Percentiles rank a stretch among this genome's conserved stretches.
These are phyloP conservation scores for Carcharodon carcharias DNA, from an alignment of 2,797 vertebrate species.

Conservation along the genomic window DNA sequence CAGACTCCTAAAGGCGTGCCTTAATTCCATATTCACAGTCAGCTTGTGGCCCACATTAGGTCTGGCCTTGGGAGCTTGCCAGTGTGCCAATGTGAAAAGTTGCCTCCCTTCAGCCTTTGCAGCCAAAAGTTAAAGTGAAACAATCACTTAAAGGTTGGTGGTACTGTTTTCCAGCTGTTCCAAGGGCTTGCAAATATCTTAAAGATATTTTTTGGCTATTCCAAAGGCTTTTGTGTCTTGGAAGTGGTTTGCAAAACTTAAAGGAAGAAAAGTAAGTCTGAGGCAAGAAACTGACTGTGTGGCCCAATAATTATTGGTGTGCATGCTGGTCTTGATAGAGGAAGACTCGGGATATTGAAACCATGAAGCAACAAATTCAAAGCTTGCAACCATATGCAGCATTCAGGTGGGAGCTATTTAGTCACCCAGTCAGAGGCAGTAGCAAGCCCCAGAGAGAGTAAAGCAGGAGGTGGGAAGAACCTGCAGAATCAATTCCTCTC, in stretches of 20 bases:
- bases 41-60: neutral
- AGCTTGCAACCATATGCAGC: too few relatives aligned
- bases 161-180: neutral
- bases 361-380: neutral
- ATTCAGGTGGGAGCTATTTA: too few relatives aligned
- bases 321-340: neutral
- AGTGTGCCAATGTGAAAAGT: neutral
- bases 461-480: neutral
- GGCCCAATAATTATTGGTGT: neutral
- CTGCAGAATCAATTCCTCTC: neutral
- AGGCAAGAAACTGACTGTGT: neutral
- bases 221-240: too few relatives aligned
- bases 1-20: neutral
- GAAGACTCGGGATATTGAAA: neutral
- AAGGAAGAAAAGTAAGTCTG: neutral
- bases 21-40: neutral
- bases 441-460: neutral
- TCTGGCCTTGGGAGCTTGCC: neutral
- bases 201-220: neutral
- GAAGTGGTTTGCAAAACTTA: neutral
- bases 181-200: neutral
- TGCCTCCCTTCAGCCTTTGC: neutral
- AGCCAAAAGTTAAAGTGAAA: neutral
- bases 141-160: neutral
- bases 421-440: neutral